phyloP scores from a whole-genome alignment of 2,888 invertebrate genomes.

The Epistrophe eligans region DNA sequence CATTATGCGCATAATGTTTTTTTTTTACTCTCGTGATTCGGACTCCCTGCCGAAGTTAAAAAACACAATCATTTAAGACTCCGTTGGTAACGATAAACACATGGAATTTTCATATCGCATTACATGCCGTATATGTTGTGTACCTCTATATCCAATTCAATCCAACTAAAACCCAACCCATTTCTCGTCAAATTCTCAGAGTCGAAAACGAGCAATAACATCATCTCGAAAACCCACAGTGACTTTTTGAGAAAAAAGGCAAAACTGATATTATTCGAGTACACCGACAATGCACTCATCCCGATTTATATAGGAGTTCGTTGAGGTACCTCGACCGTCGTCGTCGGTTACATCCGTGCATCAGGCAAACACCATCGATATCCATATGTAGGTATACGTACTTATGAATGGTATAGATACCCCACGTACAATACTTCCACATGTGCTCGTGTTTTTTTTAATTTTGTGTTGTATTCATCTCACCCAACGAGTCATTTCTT shows the following conservation, averaged over 20 bases:
- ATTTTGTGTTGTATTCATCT: constrained; percentile 9
- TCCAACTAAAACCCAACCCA: constrained; percentile 16
- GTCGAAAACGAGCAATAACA: constrained; percentile 1
- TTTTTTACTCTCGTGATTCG: constrained; percentile 15
- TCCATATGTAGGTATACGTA: constrained; percentile 43
- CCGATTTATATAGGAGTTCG: constrained; percentile 43
- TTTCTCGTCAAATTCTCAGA: constrained; percentile 36
- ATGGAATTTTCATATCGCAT: constrained; percentile 72
- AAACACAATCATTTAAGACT: constrained; percentile 60
- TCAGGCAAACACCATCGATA: constrained; percentile 38
- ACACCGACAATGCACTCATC: constrained; percentile 56
- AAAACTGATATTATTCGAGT: constrained; percentile 54
- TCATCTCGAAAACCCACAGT: constrained; percentile 15
- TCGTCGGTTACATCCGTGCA: constrained; percentile 20
- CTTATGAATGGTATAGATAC: constrained; percentile 26
- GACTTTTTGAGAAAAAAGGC: constrained; percentile 4
- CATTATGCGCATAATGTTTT: background rate
- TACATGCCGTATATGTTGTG: constrained; percentile 5
- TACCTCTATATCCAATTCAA: constrained; percentile 38
- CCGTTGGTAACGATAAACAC: constrained; percentile 75
- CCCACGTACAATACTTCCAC: constrained; percentile 56
- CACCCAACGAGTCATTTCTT: constrained; percentile 22
- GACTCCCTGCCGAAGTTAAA: constrained; percentile 67
- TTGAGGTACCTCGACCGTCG: constrained; percentile 44
- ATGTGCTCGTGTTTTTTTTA: constrained; percentile 54